Base-by-base conservation (phyloP, 2,113 vertebrate species). In the Malurus elegans region DNA sequence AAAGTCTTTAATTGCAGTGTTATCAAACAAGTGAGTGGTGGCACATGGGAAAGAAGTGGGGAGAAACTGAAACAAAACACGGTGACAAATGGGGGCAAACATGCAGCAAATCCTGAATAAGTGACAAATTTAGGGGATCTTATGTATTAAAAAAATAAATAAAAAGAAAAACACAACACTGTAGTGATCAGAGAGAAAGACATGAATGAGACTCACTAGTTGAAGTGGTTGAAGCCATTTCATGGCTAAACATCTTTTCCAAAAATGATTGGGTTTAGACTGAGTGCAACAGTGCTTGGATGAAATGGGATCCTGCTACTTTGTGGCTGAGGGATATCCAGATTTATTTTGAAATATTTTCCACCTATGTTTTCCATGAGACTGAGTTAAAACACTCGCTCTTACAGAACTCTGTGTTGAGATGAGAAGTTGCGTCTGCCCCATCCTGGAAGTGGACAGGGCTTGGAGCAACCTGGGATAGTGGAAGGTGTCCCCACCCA, bases 161-260 rank as follows among this genome's bases (percentile, higher is more conserved):
- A 26, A 18, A 9, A 4, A 17, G 1, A 9, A 12, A 18, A 42
- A 31, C 1, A 31, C 19, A 50, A 18, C 28, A 18, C 1, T 23
- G 16, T 38, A 10, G 8, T 18, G 28, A 38, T 60, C 9, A 38
- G 29, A 67, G 34, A 58, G 18, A 42, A 73, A 25, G 57, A 50
- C 4, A 13, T 32, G 56, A 44, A 29, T 64, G 26, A 62, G 14
- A 25, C 11, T n/a, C 31, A 20, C 17, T 32, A 14, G 8, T 8
- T 79, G 67, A 83, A 93, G 38, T 45, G 28, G 12, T 8, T 73
- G 24, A 56, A 48, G 12, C 8, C 5, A 53, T 74, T 74, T 45
- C 11, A 7, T 8, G 20, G 12, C 44, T 62, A 72, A 60, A 66
- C 3, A 51, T 16, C 2, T 89, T 79, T 86, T 86, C 16, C 29